phyloP scores from a whole-genome alignment of 2,888 invertebrate species.

The Pardosa pseudoannulata region DNA sequence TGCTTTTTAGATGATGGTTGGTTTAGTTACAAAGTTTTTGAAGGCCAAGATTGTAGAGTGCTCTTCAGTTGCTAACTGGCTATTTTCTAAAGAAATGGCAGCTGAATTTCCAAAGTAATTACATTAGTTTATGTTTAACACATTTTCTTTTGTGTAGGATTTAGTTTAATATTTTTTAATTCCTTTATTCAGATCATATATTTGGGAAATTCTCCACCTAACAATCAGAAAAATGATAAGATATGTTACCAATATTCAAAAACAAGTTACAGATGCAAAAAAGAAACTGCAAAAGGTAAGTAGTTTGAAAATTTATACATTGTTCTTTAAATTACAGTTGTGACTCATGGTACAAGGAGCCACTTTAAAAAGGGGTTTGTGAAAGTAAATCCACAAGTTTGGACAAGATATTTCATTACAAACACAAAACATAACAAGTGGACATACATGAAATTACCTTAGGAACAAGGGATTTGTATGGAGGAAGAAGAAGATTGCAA shows the following conservation, averaged over 20 bases:
- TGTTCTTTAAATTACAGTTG: too few relatives aligned
- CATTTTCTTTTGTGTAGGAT: too few relatives aligned
- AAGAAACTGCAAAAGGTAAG: slow-evolving; percentile 88
- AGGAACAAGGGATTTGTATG: too few relatives aligned
- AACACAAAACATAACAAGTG: too few relatives aligned
- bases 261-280: slow-evolving; percentile 88
- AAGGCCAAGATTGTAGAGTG: slow-evolving; percentile 98
- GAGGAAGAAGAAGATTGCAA: too few relatives aligned
- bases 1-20: slow-evolving; percentile 89
- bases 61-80: slow-evolving; percentile 97
- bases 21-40: slow-evolving; percentile 96
- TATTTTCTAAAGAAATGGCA: slow-evolving; percentile 96
- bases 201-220: slow-evolving; percentile 97
- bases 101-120: slow-evolving; percentile 87
- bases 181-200: slow-evolving; percentile 84
- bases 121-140: too few relatives aligned
- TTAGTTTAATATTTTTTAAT: background rate
- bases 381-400: too few relatives aligned
- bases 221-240: slow-evolving; percentile 98
- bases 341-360: too few relatives aligned
- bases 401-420: too few relatives aligned
- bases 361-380: too few relatives aligned
- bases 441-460: too few relatives aligned
- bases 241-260: slow-evolving; percentile 88
- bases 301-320: too few relatives aligned